Base-by-base conservation (phyloP, 2,888 invertebrate genomes). In the Idaea dimidiata region DNA sequence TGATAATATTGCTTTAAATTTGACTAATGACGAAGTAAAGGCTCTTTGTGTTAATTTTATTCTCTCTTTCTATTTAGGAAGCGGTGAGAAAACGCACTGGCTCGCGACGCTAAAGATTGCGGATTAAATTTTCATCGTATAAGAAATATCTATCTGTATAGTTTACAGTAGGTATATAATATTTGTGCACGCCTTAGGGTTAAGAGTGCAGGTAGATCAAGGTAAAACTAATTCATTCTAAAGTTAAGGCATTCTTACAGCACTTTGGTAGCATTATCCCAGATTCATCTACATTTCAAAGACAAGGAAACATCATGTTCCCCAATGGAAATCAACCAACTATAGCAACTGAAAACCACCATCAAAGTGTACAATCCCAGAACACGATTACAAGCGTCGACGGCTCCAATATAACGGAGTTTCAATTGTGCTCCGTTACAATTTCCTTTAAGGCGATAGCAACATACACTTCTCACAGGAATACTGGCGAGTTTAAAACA, bases 381-480 rank as follows among this genome's bases (percentile, higher is more conserved):
- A 67, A 67, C 67, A 63, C 65, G 67, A 67, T 67, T 67, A 62
- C 65, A 62, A 63, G 65, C 67, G 62, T 63, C 65, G 59, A 63
- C 61, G 58, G 63, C 59, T 63, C 60, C 61, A 62, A 65, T 65
- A 65, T 65, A 65, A 60, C 65, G 58, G 65, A 65, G 65, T 67
- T 67, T 67, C 67, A 65, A 67, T 67, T 67, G 67, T 65, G 60
- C 65, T 67, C 65, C 60, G 61, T 63, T 67, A 67, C 67, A 63
- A 67, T 62, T 67, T 65, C 63, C 63, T 54, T 65, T 63, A 67
- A 67, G 64, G 61, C 66, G 62, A 62, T 54, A 63, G 59, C 63
- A 59, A 64, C 62, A 59, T 63, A 67, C 62, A 62, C 59, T 43
- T 18, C 56, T 56, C 56, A 17, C 10, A 43, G 43, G 43, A 43